A percentile compares a stretch with the other conserved stretches of the same genome.
phyloP scores from a whole-genome alignment of 2,797 vertebrate species.

The Cyprinella venusta region DNA sequence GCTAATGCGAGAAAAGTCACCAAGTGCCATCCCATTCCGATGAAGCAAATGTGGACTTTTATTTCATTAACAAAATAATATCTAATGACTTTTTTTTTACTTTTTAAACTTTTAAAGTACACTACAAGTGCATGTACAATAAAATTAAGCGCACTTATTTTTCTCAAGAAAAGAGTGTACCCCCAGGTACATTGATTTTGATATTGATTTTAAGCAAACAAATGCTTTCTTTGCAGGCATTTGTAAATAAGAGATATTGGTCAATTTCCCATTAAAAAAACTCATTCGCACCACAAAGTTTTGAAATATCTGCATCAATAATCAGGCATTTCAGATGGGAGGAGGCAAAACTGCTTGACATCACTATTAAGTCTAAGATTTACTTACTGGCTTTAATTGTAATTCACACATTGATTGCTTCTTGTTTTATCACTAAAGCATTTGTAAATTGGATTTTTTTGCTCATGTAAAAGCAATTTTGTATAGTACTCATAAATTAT shows the following conservation, averaged over 20 bases:
- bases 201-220: constrained; percentile 32
- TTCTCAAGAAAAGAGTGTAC: neutral
- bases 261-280: neutral
- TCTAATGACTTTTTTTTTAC: neutral
- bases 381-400: constrained; percentile 1
- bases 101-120: neutral
- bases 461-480: neutral
- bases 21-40: too few relatives aligned
- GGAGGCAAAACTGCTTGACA: constrained; percentile 3
- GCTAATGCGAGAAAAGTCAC: too few relatives aligned
- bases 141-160: neutral
- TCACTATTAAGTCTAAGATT: constrained; percentile 10
- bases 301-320: constrained; percentile 8
- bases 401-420: constrained; percentile 23
- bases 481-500: neutral
- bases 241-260: constrained; percentile 3
- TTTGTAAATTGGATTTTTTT: constrained; percentile 24
- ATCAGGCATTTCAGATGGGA: constrained; percentile 1
- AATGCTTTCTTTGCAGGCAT: neutral
- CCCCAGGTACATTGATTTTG: constrained; percentile 5
- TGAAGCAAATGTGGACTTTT: neutral
- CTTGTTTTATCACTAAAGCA: neutral
- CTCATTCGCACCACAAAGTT: neutral
- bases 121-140: neutral
- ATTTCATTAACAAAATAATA: neutral